Evolutionary conservation across 2,113 vertebrate genomes (phyloP), one percentile per base, ranked within the genome.

Genomic region (Prochilodus magdalenae): DNA sequence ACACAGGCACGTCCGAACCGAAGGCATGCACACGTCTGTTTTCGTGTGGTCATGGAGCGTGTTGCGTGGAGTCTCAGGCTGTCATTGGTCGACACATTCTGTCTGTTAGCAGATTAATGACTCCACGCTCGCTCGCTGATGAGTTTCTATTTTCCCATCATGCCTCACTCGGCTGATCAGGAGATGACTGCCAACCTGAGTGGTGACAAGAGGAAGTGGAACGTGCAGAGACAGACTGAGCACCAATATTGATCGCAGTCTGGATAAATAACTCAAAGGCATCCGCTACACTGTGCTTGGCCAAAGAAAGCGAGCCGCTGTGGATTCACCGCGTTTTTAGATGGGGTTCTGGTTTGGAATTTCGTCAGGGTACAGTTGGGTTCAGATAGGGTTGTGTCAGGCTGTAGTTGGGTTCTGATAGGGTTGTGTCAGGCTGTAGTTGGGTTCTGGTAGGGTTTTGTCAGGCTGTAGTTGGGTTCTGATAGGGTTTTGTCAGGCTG

Each of bases 41-140:
- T 83, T 74, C 36, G 79, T 62, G 78, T 81, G 89, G 83, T 83
- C 57, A 84, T 88, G 84, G 86, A 63, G 69, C 78, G 73, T 26
- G 44, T 49, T 36, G 27, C 40, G 57, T 40, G 18, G 30, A 75
- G 44, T 18, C 18, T 15, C 36, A 36, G n/a, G 59, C 36, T 24
- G 66, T 71, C 60, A 24, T 27, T 18, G 73, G 49, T 51, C 18
- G 22, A 70, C 36, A 20, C 47, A 47, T 55, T 70, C 40, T 80
- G 57, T 53, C 70, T 24, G 53, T 33, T 24, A 36, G 40, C 75
- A 73, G 74, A 77, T 77, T 83, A 77, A 83, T 79, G 75, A 59
- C 75, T 66, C 75, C 22, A 24, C 27, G 75, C 30, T 83, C 30
- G 65, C 60, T 30, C n/a, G 13, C 57, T 83, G 78, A 83, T 78